Evolutionary conservation across 2,797 vertebrate genomes (phyloP).

Genomic region (Arnoldichthys spilopterus): DNA sequence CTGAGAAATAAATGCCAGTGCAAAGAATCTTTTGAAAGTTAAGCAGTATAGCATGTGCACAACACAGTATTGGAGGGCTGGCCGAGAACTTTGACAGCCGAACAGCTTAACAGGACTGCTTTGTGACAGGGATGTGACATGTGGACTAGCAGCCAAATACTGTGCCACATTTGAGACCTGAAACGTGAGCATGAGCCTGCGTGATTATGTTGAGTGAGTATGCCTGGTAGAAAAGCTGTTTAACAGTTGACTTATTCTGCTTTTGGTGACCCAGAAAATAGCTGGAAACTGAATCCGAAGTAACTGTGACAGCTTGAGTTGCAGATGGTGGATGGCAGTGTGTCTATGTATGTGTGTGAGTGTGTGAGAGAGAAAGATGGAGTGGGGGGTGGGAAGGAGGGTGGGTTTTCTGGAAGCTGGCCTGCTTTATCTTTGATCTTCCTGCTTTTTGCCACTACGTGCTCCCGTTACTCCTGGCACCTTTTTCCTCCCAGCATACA

Average conservation of each 20-base stretch:
- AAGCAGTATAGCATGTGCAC: too few relatives aligned
- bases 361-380: neutral
- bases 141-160: neutral
- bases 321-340: slow-evolving; percentile 16
- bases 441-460: slow-evolving; percentile 13
- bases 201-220: neutral
- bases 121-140: neutral
- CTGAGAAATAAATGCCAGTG: too few relatives aligned
- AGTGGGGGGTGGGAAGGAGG: neutral
- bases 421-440: slow-evolving; percentile 25
- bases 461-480: neutral
- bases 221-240: neutral
- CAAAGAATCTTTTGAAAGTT: too few relatives aligned
- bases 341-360: slow-evolving; percentile 5
- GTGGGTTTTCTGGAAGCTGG: slow-evolving; percentile 20
- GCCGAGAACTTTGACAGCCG: too few relatives aligned
- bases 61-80: too few relatives aligned
- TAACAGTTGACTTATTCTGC: neutral
- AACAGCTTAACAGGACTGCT: too few relatives aligned
- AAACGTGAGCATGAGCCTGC: neutral
- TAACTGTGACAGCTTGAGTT: slow-evolving; percentile 4
- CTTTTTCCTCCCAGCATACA: slow-evolving; percentile 11
- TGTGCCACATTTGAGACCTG: neutral
- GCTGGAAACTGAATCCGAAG: neutral
- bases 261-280: slow-evolving; percentile 26